Evolutionary conservation across 2,888 invertebrate genomes (phyloP), one percentile per base, ranked within the genome.

Genomic region (Tetragnatha montana): DNA sequence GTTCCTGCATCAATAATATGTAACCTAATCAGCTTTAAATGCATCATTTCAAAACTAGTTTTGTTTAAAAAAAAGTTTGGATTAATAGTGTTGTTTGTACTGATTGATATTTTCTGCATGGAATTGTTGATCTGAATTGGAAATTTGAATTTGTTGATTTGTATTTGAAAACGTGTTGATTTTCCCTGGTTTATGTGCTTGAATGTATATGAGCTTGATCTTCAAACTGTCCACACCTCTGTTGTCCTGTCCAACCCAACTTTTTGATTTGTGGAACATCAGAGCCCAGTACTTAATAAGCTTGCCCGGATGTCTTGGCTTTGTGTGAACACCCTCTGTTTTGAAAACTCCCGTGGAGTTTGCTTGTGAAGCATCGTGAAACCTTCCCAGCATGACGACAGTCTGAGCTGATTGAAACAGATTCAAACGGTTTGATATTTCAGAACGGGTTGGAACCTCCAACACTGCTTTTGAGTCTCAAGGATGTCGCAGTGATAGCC

Each of bases 401-500:
- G 4, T 60, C 60, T 8, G 17, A 60, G 60, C 60, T 60, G 60
- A 12, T 10, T 60, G 60, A 12, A 7, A 10, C 17, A 17, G 12
- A 17, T 73, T 22, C 7, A 22, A 22, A 19, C n/a, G 12, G 12
- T 73, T 73, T 19, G 6, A 69, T 71, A 22, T 78, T 85, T 17
- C 87, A 87, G 87, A 74, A 51, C 8, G 68, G 22, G 35, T 75
- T 21, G 50, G 70, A 81, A 82, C 82, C 21, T 50, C 73, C 19
- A 47, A 51, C 51, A 14, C 86, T 80, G 83, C 69, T 22, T 88
- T 17, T 69, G 68, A 68, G 70, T 78, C 78, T 79, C 60, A 60
- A 60, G 74, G 81, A n/a, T 91, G 91, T 68, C 91, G 91, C 49
- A 88, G 91, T 74, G 91, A 91, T 80, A 88, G 80, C 74, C 91